phyloP scores from a whole-genome alignment of 2,888 invertebrate genomes.

The Escarpia spicata region DNA sequence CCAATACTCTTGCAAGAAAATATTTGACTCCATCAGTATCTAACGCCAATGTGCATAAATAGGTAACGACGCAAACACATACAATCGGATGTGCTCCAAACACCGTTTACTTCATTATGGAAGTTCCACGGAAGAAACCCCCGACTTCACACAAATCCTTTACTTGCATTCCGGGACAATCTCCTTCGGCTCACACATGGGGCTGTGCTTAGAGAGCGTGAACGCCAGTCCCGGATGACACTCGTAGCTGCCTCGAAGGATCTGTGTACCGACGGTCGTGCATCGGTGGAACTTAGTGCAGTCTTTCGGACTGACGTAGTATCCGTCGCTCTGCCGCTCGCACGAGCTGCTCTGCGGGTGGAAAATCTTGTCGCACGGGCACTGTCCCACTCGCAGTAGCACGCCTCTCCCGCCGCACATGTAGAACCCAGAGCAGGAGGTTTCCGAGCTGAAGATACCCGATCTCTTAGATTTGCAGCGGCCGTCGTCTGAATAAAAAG shows the following conservation, averaged over 20 bases:
- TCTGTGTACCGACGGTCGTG: neutral
- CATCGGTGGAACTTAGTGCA: slow-evolving; percentile 20
- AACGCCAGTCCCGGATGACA: slow-evolving; percentile 23
- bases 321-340: slow-evolving; percentile 13
- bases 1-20: neutral
- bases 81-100: neutral
- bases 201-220: slow-evolving; percentile 14
- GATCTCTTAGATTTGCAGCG: neutral
- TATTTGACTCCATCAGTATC: neutral
- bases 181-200: slow-evolving; percentile 21
- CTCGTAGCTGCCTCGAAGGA: slow-evolving; percentile 18
- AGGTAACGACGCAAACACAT: neutral
- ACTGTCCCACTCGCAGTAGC: neutral
- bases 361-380: slow-evolving; percentile 20
- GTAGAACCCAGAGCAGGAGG: slow-evolving; percentile 13
- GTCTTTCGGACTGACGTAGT: slow-evolving; percentile 22
- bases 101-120: neutral
- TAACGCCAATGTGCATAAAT: neutral
- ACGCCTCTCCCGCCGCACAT: slow-evolving; percentile 19
- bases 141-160: neutral
- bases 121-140: neutral
- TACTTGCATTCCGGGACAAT: slow-evolving; percentile 22
- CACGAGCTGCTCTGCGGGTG: neutral
- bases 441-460: neutral
- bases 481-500: neutral